A percentile compares a stretch with the other conserved stretches of the same genome.
Conservation (phyloP, 2,113 vertebrate genomes). For the Ginglymostoma cirratum region DNA sequence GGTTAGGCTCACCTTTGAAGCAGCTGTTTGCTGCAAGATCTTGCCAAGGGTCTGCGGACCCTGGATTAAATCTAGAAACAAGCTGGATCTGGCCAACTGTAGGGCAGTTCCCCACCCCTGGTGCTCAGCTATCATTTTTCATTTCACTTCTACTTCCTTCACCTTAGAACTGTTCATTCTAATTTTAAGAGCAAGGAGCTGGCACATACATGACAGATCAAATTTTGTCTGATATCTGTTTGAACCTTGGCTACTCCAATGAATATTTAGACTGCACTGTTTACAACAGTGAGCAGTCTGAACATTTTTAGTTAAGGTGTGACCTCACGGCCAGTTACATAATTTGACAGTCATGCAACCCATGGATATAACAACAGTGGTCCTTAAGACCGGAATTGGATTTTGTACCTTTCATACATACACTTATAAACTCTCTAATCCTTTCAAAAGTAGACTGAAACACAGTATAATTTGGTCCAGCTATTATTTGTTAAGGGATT, state of each 20-base stretch:
- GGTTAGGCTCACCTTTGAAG: too few species aligned
- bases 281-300: background rate
- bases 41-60: too few species aligned
- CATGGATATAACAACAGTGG: background rate
- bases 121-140: too few species aligned
- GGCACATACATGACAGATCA: background rate
- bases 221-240: background rate
- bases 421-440: background rate
- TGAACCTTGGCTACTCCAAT: background rate
- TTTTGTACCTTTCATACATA: background rate
- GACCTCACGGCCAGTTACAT: background rate
- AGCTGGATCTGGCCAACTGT: too few species aligned
- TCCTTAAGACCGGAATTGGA: background rate
- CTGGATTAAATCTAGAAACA: too few species aligned
- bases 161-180: too few species aligned
- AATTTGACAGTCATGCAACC: background rate
- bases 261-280: background rate
- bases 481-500: background rate
- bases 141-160: too few species aligned
- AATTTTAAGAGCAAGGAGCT: background rate
- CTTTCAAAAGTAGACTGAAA: background rate
- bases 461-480: background rate
- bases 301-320: background rate
- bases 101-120: too few species aligned
- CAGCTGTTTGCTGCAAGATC: too few species aligned